phyloP scores from a whole-genome alignment of 2,797 vertebrate species.

The Anguilla marmorata region DNA sequence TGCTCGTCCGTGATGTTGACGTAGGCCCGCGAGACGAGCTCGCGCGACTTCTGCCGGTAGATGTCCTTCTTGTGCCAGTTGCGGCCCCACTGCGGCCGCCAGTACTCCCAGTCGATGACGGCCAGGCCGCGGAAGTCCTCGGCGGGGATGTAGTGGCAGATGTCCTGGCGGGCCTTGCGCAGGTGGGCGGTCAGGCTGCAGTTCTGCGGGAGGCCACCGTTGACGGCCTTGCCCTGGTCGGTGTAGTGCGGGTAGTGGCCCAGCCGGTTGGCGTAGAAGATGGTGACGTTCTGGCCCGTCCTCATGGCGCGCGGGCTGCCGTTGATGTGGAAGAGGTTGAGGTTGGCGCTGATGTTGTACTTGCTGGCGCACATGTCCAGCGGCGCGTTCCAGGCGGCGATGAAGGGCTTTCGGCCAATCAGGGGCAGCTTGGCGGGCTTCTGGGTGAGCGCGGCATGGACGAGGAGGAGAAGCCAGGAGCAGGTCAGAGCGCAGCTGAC shows the following conservation, averaged over 20 bases:
- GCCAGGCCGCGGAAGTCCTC: constrained; percentile 75
- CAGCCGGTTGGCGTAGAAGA: constrained; percentile 81
- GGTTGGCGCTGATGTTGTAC: constrained; percentile 67
- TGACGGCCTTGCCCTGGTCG: constrained; percentile 61
- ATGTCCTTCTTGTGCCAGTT: constrained; percentile 77
- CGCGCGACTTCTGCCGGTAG: constrained; percentile 70
- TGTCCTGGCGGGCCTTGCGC: constrained; percentile 70
- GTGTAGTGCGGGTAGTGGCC: constrained; percentile 79
- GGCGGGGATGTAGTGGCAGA: constrained; percentile 72
- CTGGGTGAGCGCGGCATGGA: constrained; percentile 63
- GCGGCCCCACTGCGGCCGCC: constrained; percentile 75
- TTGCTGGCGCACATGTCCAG: constrained; percentile 73
- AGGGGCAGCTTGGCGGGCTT: constrained; percentile 74
- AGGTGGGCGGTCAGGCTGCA: constrained; percentile 74
- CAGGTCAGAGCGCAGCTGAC: constrained; percentile 59
- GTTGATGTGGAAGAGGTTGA: constrained; percentile 72
- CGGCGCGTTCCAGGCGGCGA: constrained; percentile 77
- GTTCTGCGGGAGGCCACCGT: constrained; percentile 77
- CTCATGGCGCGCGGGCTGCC: constrained; percentile 72
- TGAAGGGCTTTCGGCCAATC: constrained; percentile 75
- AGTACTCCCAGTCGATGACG: constrained; percentile 78
- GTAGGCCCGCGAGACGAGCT: constrained; percentile 66
- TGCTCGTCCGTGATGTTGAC: constrained; percentile 66
- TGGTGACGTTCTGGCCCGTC: constrained; percentile 80
- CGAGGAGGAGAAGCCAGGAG: constrained; percentile 62